A percentile compares a stretch with the other conserved stretches of the same genome.
Conservation (phyloP, 2,888 invertebrate genomes). For the Andrena fulva region DNA sequence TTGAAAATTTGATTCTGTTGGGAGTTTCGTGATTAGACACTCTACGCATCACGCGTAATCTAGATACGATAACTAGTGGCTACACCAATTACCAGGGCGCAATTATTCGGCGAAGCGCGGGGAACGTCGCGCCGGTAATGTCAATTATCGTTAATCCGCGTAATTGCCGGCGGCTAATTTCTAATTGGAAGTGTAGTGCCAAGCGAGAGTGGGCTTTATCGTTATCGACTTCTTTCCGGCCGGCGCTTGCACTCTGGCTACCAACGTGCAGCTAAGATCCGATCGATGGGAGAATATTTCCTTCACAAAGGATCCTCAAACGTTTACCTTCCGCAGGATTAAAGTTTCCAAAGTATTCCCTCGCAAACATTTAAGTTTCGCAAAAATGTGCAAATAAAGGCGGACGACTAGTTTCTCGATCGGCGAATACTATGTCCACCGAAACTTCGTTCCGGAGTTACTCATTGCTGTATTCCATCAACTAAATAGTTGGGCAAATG, state of each 20-base stretch:
- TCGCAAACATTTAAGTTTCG: no score
- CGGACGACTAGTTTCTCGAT: no score
- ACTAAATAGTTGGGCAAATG: no score
- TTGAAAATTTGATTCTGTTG: not conserved
- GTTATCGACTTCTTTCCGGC: conserved; percentile 56
- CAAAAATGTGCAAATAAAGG: no score
- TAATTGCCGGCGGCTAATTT: conserved; percentile 78
- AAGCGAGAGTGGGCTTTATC: conserved; percentile 57
- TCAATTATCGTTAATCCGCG: conserved; percentile 78
- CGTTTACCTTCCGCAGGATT: not conserved
- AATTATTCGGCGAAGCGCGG: conserved; percentile 49
- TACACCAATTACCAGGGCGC: conserved; percentile 65
- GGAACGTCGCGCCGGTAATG: conserved; percentile 68
- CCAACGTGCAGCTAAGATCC: not conserved
- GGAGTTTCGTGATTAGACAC: no score
- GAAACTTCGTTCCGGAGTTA: no score
- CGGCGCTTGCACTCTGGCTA: not conserved
- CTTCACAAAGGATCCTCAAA: not conserved
- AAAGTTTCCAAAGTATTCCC: not conserved
- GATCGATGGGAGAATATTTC: conserved; percentile 28
- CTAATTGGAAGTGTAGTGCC: conserved; percentile 73
- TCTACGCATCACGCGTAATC: not conserved
- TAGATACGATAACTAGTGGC: conserved; percentile 29
- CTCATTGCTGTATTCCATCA: no score
- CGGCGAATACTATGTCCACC: no score